Base-by-base conservation (phyloP, 2,113 vertebrate genomes). In the Oncorhynchus gorbuscha region DNA sequence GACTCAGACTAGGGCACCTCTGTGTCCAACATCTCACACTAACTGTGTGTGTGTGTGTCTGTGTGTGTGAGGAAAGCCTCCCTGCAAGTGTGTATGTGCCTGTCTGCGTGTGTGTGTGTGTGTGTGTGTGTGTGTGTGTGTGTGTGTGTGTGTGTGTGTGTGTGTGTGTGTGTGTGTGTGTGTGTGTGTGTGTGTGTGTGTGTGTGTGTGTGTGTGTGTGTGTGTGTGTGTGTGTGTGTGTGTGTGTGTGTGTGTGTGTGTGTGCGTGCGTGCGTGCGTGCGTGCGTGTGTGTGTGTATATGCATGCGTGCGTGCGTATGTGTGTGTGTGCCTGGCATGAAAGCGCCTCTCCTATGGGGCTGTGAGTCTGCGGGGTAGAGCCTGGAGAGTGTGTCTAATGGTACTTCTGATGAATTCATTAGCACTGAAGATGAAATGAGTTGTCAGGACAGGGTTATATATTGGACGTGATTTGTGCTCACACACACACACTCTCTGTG, bases 391-490 rank as follows among this genome's bases (percentile, higher is more conserved):
- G 61, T 11, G 61, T 64, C 6, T 64, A 24, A 64, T 64, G n/a
- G 24, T 64, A 9, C n/a, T 75, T 78, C 78, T 89, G 88, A 91
- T 86, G 85, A 83, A 92, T 92, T 89, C 84, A 86, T 91, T 89
- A 90, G 84, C 69, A 80, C 77, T 61, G 82, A 79, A 86, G 88
- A 92, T 92, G 86, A 88, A 89, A 90, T 88, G 81, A 89, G 85
- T 86, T 92, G 88, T 91, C 86, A 85, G 73, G 76, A 55, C 73
- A 71, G 76, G 84, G 87, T 89, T 89, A 86, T 85, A 82, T 86
- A 89, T 80, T 79, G 79, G 75, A 77, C 79, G 76, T 91, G 86
- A 91, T 91, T 90, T 91, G 87, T 91, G 87, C 76, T 51, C 49
- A 14, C 14, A 14, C 49, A 4, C 48, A 12, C 48, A 51, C 48